Base-by-base conservation (phyloP, 2,888 invertebrate species). In the Nesidiocoris tenuis region DNA sequence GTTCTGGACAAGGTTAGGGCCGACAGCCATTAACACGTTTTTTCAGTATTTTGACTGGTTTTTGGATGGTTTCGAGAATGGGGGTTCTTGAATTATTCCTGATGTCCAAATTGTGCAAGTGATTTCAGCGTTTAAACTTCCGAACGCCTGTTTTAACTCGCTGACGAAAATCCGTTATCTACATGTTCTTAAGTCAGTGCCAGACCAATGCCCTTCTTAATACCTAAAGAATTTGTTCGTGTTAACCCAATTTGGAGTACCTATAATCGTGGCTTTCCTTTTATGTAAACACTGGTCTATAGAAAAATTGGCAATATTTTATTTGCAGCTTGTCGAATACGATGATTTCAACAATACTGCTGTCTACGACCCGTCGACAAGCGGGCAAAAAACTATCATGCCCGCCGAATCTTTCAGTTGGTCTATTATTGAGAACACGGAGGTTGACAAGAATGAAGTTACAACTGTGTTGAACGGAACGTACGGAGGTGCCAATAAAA, bases 271-370 rank as follows among this genome's bases (percentile, higher is more conserved):
- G n/a, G n/a, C n/a, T n/a, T n/a, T n/a, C n/a, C n/a, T n/a, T n/a
- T n/a, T n/a, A n/a, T n/a, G n/a, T n/a, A n/a, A n/a, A n/a, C n/a
- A n/a, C n/a, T n/a, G n/a, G n/a, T n/a, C n/a, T n/a, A n/a, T n/a
- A n/a, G n/a, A n/a, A n/a, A n/a, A n/a, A n/a, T n/a, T n/a, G n/a
- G n/a, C n/a, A n/a, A n/a, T n/a, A n/a, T n/a, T n/a, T n/a, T n/a
- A n/a, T n/a, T n/a, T n/a, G n/a, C n/a, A 89, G 89, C 80, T 89
- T 55, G 85, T 86, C 80, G 88, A 89, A 80, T 90, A 87, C 81
- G 84, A 89, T 75, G 90, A 90, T 80, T 74, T 85, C 1, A 83
- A 86, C 22, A 87, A 89, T 81, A 84, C 83, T 0, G 89, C 85
- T 0, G 75, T 81, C 17, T 81, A 85, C 66, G 80, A 84, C 78